Percentiles rank a stretch among this genome's conserved stretches.
phyloP scores from a whole-genome alignment of 2,797 vertebrate genomes.

The Pterois miles region DNA sequence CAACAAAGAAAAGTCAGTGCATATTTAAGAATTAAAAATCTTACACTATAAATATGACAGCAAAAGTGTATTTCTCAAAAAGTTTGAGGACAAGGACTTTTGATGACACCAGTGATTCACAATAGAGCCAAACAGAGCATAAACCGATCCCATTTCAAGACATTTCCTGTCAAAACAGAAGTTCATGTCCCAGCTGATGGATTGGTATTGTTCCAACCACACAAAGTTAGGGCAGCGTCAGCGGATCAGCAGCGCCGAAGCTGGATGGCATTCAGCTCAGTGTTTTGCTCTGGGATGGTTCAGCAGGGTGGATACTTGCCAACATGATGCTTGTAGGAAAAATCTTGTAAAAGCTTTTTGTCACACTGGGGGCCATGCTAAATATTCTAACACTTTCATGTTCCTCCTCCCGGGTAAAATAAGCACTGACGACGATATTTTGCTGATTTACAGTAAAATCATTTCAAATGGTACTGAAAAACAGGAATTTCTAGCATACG shows the following conservation, averaged over 20 bases:
- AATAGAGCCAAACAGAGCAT: not conserved
- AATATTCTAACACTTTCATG: slow-evolving; percentile 23
- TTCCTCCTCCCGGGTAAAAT: slow-evolving; percentile 11
- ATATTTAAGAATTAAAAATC: not conserved
- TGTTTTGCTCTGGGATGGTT: slow-evolving; percentile 44
- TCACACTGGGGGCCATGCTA: slow-evolving; percentile 5
- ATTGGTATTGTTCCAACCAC: slow-evolving; percentile 40
- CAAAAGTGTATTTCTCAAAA: not conserved
- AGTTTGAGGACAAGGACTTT: not conserved
- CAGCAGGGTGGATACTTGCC: slow-evolving; percentile 22
- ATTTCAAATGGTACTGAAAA: not conserved
- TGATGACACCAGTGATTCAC: not conserved
- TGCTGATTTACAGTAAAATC: slow-evolving; percentile 5
- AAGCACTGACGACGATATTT: slow-evolving; percentile 2
- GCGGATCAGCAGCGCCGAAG: slow-evolving; percentile 43
- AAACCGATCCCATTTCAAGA: slow-evolving; percentile 1
- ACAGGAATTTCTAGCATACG: not conserved
- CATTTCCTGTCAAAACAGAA: slow-evolving; percentile 5
- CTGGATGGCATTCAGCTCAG: slow-evolving; percentile 34
- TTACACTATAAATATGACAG: not conserved
- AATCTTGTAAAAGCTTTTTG: slow-evolving; percentile 24
- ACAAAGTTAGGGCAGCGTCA: slow-evolving; percentile 44
- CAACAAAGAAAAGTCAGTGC: not conserved
- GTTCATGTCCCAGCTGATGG: slow-evolving; percentile 14
- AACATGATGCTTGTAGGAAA: slow-evolving; percentile 37